Base-by-base conservation (phyloP, 2,888 invertebrate species). In the Drosophila rellima region DNA sequence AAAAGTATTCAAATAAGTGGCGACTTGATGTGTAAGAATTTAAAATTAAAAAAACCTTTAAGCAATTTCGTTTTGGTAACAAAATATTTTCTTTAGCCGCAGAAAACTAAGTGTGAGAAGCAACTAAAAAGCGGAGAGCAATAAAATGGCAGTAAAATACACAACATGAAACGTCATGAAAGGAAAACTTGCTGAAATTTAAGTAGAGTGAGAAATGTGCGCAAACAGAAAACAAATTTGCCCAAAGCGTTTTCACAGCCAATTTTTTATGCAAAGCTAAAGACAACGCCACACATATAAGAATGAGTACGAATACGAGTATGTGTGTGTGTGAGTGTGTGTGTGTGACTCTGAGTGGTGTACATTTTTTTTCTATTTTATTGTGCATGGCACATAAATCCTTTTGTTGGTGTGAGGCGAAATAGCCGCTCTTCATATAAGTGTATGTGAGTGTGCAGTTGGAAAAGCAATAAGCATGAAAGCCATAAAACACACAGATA, bases 201-300 rank as follows among this genome's bases (percentile, higher is more conserved):
- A 50, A 55, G 71, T 17, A 31, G 57, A 40, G 71, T 17, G 54
- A 50, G 52, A 48, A 78, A 61, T 82, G 80, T 76, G 66, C 45
- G 71, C 70, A 88, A 63, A 56, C 62, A 56, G 62, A 82, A 81
- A 82, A 73, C 70, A 67, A 84, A 83, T 82, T 89, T 82, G 82
- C 90, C 90, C 86, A 82, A 89, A 88, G 83, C 83, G 71, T 85
- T 83, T 83, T 89, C 83, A 85, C 88, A 83, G 90, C 90, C 90
- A 89, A 89, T 89, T 89, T 89, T 88, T 70, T 89, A 89, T 85
- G 82, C 73, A 88, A 88, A 83, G 69, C 69, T 67, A 82, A 89
- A 79, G 86, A 85, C 89, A 85, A 74, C 89, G 70, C 37, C 56
- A 60, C 67, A 56, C 77, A 66, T n/a, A 54, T 20, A 8, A 11